Base-by-base conservation (phyloP, 2,888 invertebrate species). In the Caenorhabditis sinica region DNA sequence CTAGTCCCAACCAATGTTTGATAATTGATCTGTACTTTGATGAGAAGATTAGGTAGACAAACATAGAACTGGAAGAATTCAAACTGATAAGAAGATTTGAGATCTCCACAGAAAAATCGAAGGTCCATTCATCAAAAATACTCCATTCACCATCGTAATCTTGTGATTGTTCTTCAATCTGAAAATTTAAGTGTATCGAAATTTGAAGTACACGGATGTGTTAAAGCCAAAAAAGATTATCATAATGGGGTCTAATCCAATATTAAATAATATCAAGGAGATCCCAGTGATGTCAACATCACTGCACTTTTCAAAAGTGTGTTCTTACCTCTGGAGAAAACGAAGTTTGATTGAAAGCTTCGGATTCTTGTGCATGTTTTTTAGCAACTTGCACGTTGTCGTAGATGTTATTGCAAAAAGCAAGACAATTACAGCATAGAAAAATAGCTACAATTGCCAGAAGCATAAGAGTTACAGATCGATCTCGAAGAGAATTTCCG, bases 371-470 rank as follows among this genome's bases (percentile, higher is more conserved):
- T 49, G 63, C 81, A 56, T 77, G 77, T 60, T 61, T 71, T 20
- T 77, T 81, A 6, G 83, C 87, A 49, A 69, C 74, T 15, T 82
- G 83, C 36, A 91, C 84, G 75, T 89, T 90, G 66, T 92, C 92
- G 66, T 92, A 87, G 28, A 92, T 90, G 80, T 90, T 90, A 82
- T 93, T 93, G 75, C 91, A 89, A 85, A 92, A 93, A 15, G 92
- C 92, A 30, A 92, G 85, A 66, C 91, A 90, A 75, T 92, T 92
- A 83, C 92, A 93, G 71, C 88, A 82, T 43, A 92, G 86, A 68
- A 92, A 92, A 58, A 93, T 89, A 30, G 90, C 90, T n/a, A 92
- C 92, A 63, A 92, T 92, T 13, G 91, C 92, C 49, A 92, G 82
- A 25, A 92, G 86, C 92, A 92, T 92, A 58, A 92, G 43, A 1